Evolutionary conservation across 2,888 invertebrate genomes (phyloP), one percentile per base, ranked within the genome.

Genomic region (Ochropleura leucogaster): DNA sequence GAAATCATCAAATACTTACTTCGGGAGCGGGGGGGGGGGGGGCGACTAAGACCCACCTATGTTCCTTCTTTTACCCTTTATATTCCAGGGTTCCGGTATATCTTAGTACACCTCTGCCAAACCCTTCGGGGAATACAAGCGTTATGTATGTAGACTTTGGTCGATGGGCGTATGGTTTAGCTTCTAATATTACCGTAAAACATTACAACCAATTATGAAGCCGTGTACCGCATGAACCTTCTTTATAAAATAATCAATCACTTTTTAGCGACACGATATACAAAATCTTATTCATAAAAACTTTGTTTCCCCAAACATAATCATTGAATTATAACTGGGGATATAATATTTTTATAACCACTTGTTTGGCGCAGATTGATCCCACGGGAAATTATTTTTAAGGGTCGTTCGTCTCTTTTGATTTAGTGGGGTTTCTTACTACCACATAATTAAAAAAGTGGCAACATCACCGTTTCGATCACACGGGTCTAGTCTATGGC

Each of bases 331-430:
- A 46, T 74, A 66, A 66, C n/a, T 9, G 12, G 6, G 12, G 44
- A n/a, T 66, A 55, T 55, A 57, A 72, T 72, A 62, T 76, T 71
- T 62, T 79, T 79, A 18, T 47, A 55, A 81, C 40, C 60, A 77
- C 40, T 82, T 51, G 51, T 46, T 79, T 20, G 30, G 40, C 60
- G 4, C 20, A 46, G 30, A 82, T 82, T 63, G 53, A 42, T 82
- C 79, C 60, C 82, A 1, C 12, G 66, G 65, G 79, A 82, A 77
- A 79, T 79, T 68, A 79, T 64, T 65, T 80, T 64, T 20, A 30
- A 30, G 9, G 42, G 44, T 5, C 40, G 1, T 57, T 57, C 4
- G 65, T 47, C 14, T 55, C 16, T 10, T 44, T 80, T 79, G 49
- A 14, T 60, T 62, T 77, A 51, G 63, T 79, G 66, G n/a, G 12